Evolutionary conservation across 1,140 invertebrate genomes (phyloP).

Genomic region (Drosophila bifasciata): DNA sequence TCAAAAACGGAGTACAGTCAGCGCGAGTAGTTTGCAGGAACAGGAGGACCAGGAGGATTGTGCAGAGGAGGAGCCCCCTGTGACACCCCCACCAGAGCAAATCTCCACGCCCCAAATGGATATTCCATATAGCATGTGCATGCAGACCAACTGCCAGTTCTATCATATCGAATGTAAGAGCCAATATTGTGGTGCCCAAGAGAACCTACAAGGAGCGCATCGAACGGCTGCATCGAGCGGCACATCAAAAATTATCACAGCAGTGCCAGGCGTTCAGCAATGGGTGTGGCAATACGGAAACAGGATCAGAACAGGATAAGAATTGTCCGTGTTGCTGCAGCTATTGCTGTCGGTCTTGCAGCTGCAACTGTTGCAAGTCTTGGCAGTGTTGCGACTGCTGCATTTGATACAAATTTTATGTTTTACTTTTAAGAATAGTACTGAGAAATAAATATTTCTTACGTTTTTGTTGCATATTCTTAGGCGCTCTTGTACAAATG

Average conservation of each 20-base stretch:
- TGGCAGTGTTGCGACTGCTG: too few species aligned
- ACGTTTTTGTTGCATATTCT: slow-evolving; percentile 36
- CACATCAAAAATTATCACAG: neutral
- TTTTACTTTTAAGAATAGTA: too few species aligned
- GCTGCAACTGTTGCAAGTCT: slow-evolving; percentile 5
- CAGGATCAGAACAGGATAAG: slow-evolving; percentile 1
- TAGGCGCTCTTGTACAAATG: slow-evolving; percentile 11
- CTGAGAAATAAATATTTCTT: slow-evolving; percentile 7
- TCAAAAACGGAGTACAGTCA: neutral
- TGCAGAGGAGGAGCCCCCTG: neutral
- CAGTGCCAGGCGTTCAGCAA: slow-evolving; percentile 4
- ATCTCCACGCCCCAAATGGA: neutral
- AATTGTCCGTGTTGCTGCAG: neutral
- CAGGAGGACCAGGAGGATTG: too few species aligned
- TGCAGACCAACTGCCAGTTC: slow-evolving; percentile 4
- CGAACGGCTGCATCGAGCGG: slow-evolving; percentile 16
- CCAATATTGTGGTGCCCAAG: neutral
- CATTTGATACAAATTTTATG: too few species aligned
- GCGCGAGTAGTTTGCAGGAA: neutral
- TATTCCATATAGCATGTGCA: neutral
- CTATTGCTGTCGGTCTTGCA: slow-evolving; percentile 23
- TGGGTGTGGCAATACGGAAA: neutral
- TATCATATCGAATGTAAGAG: slow-evolving; percentile 13
- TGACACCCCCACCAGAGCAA: too few species aligned
- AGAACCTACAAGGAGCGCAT: slow-evolving; percentile 14